Base-by-base conservation (phyloP, 1,140 invertebrate species). In the Tetraneura akinire region DNA sequence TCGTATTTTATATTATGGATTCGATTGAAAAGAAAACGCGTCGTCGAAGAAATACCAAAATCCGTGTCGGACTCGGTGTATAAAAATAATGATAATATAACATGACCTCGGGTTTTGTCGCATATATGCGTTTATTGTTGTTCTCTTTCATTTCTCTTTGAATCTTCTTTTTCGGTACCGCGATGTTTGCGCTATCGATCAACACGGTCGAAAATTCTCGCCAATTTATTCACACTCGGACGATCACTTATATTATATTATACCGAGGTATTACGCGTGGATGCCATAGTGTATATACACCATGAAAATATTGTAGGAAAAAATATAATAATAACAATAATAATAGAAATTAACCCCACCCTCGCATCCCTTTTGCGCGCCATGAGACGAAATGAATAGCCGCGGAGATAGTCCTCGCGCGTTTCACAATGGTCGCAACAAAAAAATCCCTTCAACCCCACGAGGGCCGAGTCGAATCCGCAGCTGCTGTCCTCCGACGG, bases 181-280 rank as follows among this genome's bases (percentile, higher is more conserved):
- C 49, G 49, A 16, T 2, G 49, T 51, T 51, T 16, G 49, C 14
- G 49, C 53, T 32, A 76, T 57, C 42, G 32, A 42, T 60, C 51
- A 45, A 26, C 32, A 51, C 47, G 14, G 11, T 42, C 51, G n/a
- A 49, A 60, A 76, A 60, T 60, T 53, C 73, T 4, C 32, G 32
- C 3, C n/a, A 76, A 76, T 60, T 60, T 60, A 45, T 76, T 76
- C 73, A 76, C 73, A 60, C 73, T 76, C 73, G 73, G 55, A 76
- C 73, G 73, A 76, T 76, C 55, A 18, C 37, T 76, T 60, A 76
- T 37, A 53, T 13, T 13, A 47, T 21, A 11, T 37, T 37, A 37
- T 37, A 37, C 42, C 42, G 6, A 13, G 42, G 8, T n/a, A n/a
- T n/a, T n/a, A n/a, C n/a, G n/a, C n/a, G n/a, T n/a, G n/a, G n/a